Evolutionary conservation across 92 coral and sea anemone genomes (phyloP).

Genomic region (Zoanthus solanderi): DNA sequence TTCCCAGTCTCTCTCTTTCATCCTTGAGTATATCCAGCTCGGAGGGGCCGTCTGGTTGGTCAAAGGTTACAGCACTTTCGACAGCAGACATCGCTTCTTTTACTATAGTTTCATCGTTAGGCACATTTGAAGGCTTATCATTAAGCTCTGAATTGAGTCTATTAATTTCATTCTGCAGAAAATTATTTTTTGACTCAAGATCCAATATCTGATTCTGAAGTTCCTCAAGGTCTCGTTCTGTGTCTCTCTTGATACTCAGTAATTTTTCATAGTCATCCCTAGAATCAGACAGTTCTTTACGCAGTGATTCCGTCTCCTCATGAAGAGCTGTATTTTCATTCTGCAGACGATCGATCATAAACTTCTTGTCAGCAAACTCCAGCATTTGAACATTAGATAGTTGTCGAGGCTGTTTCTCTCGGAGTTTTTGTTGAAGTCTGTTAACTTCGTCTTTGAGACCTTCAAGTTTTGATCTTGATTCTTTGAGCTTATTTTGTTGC

Average conservation of each 20-base stretch:
- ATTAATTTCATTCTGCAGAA: constrained; percentile 54
- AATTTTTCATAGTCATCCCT: constrained; percentile 57
- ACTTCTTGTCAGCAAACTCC: constrained; percentile 61
- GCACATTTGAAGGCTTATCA: constrained; percentile 38
- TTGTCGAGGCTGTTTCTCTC: constrained; percentile 58
- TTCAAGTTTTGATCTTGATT: constrained; percentile 49
- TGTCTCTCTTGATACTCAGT: constrained; percentile 53
- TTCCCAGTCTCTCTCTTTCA: constrained; percentile 84
- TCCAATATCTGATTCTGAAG: constrained; percentile 57
- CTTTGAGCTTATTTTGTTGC: constrained; percentile 57
- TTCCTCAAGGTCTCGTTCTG: constrained; percentile 46
- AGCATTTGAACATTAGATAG: constrained; percentile 54
- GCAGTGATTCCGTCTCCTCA: constrained; percentile 45
- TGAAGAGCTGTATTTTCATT: constrained; percentile 57
- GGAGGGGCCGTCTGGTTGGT: constrained; percentile 59
- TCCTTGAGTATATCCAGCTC: constrained; percentile 79
- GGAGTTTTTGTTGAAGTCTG: constrained; percentile 65
- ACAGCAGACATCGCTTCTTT: constrained; percentile 48
- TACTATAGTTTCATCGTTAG: constrained; percentile 35
- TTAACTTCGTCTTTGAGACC: constrained; percentile 59
- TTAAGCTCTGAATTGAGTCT: constrained; percentile 53
- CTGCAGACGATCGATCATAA: constrained; percentile 59
- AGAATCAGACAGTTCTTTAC: constrained; percentile 55
- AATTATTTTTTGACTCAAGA: constrained; percentile 45
- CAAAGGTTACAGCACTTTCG: constrained; percentile 48